Base-by-base conservation (phyloP, 2,888 invertebrate species). In the Blastobasis adustella region DNA sequence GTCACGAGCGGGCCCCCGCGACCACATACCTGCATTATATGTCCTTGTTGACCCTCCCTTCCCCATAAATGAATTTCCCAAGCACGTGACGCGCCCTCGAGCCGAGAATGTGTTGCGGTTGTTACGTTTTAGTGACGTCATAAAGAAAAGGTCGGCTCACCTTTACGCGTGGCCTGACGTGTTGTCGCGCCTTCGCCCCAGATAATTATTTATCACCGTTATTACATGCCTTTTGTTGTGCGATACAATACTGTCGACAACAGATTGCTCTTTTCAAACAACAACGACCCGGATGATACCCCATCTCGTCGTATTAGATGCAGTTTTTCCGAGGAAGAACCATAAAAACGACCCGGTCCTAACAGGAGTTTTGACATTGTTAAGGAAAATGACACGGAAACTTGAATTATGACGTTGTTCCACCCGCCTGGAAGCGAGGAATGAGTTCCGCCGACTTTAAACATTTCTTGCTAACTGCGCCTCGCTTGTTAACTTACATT, bases 341-440 rank as follows among this genome's bases (percentile, higher is more conserved):
- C 23, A 59, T 60, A 56, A 67, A 71, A 70, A 10, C 73, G 71
- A 73, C 70, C 67, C 65, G 65, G 62, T 66, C 61, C 57, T 71
- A 76, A 73, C 70, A 71, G 65, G 67, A 75, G 66, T 77, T 75
- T 68, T 70, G 69, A 73, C 69, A 71, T 75, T 76, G 69, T 78
- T 76, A 73, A 66, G 65, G 72, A 75, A 71, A 76, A 76, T 74
- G 70, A 73, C 69, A 71, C 68, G 69, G 73, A 74, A 79, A 76
- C 67, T 63, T 63, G 62, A 75, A 79, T 79, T 78, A 78, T 70
- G 66, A 67, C 56, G 61, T 59, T 62, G 63, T 73, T 72, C 67
- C 67, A 66, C 67, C 65, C 65, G 65, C 65, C 54, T 60, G 64
- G 59, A 67, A 64, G 66, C 67, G 64, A 68, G 69, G 73, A 79